Evolutionary conservation across 2,888 invertebrate genomes (phyloP).

Genomic region (Blastobasis adustella): DNA sequence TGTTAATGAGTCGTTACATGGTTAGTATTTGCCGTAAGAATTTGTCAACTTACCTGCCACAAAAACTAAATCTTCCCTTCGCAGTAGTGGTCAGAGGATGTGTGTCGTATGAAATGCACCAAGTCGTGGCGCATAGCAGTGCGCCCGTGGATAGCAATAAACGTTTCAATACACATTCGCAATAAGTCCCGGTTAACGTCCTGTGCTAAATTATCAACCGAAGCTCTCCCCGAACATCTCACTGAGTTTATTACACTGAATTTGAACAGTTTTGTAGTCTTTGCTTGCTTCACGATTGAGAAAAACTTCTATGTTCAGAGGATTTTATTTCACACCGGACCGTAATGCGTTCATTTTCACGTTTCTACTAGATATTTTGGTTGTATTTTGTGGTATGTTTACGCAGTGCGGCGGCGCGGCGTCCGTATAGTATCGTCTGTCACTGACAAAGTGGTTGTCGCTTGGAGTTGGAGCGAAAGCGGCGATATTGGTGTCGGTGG

Average conservation of each 20-base stretch:
- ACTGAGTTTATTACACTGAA: conserved; percentile 54
- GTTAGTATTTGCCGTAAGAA: too few relatives aligned
- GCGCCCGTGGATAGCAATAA: conserved; percentile 75
- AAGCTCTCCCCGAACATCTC: conserved; percentile 64
- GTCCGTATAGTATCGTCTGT: conserved; percentile 15
- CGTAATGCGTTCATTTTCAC: conserved; percentile 63
- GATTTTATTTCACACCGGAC: conserved; percentile 63
- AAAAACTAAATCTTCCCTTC: conserved; percentile 74
- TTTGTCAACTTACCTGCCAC: conserved; percentile 37
- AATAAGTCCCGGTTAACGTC: conserved; percentile 59
- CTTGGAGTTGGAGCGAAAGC: too few relatives aligned
- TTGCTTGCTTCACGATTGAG: conserved; percentile 23
- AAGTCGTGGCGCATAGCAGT: conserved; percentile 87
- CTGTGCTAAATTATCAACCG: conserved; percentile 54
- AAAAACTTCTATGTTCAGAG: conserved; percentile 18
- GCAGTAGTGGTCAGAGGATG: conserved; percentile 86
- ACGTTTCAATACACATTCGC: conserved; percentile 75
- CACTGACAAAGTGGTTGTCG: too few relatives aligned
- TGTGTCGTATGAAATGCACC: conserved; percentile 84
- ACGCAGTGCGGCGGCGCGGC: conserved; percentile 25
- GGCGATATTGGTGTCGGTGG: conserved; percentile 3
- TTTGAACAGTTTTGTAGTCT: conserved; percentile 46
- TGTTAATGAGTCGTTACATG: too few relatives aligned
- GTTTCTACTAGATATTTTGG: conserved; percentile 16
- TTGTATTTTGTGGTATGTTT: conserved; percentile 26